Conservation (phyloP, 2,888 invertebrate species). For the Eupsilia transversa region DNA sequence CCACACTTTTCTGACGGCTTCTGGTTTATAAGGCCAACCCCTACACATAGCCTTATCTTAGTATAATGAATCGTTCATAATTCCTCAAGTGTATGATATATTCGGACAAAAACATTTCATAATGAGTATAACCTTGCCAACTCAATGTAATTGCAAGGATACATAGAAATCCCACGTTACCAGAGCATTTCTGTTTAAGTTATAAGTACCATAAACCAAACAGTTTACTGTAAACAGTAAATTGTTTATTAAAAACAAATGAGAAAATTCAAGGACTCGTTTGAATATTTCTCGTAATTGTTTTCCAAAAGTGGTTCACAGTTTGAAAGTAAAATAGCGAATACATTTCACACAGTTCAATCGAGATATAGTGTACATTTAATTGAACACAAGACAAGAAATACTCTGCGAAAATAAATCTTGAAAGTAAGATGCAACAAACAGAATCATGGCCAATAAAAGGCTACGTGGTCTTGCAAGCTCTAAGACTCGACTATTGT, state of each 20-base stretch:
- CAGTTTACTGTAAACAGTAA: neutral
- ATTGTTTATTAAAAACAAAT: slow-evolving; percentile 21
- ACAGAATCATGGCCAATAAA: slow-evolving; percentile 48
- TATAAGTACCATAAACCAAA: neutral
- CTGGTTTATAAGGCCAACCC: slow-evolving; percentile 34
- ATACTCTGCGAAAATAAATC: slow-evolving; percentile 23
- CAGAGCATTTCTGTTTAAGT: neutral
- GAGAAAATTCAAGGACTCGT: slow-evolving; percentile 14
- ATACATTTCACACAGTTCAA: neutral
- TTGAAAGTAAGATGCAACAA: slow-evolving; percentile 42
- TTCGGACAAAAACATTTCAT: slow-evolving; percentile 1
- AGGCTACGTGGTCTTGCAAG: slow-evolving; percentile 23
- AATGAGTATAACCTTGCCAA: neutral
- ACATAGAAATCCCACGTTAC: neutral
- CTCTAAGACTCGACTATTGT: slow-evolving; percentile 32
- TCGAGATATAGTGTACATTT: slow-evolving; percentile 14
- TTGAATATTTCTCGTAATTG: slow-evolving; percentile 13
- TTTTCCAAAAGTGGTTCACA: slow-evolving; percentile 3
- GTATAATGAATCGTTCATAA: slow-evolving; percentile 6
- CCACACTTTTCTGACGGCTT: slow-evolving; percentile 14
- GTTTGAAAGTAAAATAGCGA: slow-evolving; percentile 12
- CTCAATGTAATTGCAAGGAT: neutral
- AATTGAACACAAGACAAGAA: slow-evolving; percentile 25
- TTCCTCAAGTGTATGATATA: slow-evolving; percentile 9
- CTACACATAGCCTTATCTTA: neutral